Conservation (phyloP, 2,888 invertebrate genomes). For the Linyphia triangularis region DNA sequence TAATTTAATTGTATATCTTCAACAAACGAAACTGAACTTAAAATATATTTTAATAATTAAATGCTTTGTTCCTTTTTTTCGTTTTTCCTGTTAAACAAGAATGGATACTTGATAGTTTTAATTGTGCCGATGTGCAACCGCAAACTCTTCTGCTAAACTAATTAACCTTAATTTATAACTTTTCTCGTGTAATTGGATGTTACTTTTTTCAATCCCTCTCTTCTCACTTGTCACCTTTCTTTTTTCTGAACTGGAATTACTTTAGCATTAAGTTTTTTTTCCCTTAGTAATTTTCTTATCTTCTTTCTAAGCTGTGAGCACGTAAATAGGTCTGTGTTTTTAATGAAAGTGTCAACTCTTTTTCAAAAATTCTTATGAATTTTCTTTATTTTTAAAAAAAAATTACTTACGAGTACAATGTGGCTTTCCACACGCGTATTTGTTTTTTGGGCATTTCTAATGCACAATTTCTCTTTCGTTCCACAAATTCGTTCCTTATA, state of each 20-base stretch:
- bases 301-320: background rate
- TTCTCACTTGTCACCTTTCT: background rate
- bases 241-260: background rate
- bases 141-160: slow-evolving; percentile 15
- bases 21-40: too few relatives aligned
- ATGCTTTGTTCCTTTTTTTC: too few relatives aligned
- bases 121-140: background rate
- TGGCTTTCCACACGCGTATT: too few relatives aligned
- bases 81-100: too few relatives aligned
- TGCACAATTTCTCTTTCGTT: too few relatives aligned
- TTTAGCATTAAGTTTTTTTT: background rate
- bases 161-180: slow-evolving; percentile 45
- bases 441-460: too few relatives aligned
- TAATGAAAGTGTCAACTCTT: background rate
- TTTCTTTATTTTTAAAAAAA: too few relatives aligned
- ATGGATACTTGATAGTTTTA: background rate
- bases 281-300: background rate
- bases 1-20: too few relatives aligned
- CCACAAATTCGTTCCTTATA: too few relatives aligned
- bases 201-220: background rate
- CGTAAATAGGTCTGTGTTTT: background rate
- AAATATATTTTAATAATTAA: too few relatives aligned
- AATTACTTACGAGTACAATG: too few relatives aligned
- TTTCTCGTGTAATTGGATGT: slow-evolving; percentile 35
- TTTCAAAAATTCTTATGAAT: background rate